phyloP scores from a whole-genome alignment of 2,113 vertebrate genomes.

The Galeopterus variegatus region DNA sequence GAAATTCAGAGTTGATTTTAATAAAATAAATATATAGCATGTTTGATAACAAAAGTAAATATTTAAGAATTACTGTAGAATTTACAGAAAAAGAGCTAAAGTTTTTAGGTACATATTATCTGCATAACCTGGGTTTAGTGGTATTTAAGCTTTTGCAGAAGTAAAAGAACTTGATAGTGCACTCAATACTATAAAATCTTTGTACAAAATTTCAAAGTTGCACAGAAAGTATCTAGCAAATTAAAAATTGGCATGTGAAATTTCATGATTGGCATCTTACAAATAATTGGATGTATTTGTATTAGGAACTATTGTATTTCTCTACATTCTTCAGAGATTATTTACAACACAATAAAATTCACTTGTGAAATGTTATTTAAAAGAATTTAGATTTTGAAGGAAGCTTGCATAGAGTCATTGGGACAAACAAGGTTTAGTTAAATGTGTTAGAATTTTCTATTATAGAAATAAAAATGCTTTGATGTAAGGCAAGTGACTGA shows the following conservation, averaged over 20 bases:
- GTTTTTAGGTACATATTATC: neutral
- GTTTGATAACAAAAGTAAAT: neutral
- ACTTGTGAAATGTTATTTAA: neutral
- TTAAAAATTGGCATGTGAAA: neutral
- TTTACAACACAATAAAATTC: neutral
- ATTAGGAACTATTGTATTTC: neutral
- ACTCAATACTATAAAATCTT: neutral
- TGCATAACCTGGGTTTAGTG: neutral
- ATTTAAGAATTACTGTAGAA: neutral
- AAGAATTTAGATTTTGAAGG: slow-evolving; percentile 1
- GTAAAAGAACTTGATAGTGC: slow-evolving; percentile 17
- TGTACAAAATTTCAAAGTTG: slow-evolving; percentile 39
- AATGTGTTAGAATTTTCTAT: neutral
- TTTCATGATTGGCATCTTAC: neutral
- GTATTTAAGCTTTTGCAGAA: neutral
- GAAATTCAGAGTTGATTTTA: neutral
- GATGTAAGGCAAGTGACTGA: neutral
- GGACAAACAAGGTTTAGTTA: neutral
- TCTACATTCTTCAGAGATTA: neutral
- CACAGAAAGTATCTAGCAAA: neutral
- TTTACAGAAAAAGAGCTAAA: neutral
- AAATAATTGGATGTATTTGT: neutral
- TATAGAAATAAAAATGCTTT: slow-evolving; percentile 10
- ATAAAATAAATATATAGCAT: neutral
- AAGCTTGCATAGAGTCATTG: neutral